A percentile compares a stretch with the other conserved stretches of the same genome.
Conservation (phyloP, 1,140 invertebrate species). For the Temnothorax nylanderi region DNA sequence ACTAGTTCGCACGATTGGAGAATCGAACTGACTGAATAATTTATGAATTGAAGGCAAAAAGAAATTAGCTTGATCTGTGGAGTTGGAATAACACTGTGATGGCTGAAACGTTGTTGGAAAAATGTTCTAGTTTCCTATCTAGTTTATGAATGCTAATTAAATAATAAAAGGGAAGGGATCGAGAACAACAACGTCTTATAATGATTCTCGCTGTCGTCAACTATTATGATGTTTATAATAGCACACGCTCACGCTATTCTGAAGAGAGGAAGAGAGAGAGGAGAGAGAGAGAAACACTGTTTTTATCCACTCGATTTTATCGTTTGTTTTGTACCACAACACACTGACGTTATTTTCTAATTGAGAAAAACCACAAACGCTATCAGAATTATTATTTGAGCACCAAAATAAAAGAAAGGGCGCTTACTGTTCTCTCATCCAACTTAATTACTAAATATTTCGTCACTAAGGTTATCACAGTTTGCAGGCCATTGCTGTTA, state of each 20-base stretch:
- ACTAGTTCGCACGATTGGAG: slow-evolving; percentile 13
- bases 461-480: neutral
- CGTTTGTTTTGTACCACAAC: neutral
- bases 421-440: neutral
- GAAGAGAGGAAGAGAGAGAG: neutral
- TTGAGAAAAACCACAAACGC: neutral
- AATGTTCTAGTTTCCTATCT: neutral
- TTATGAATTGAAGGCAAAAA: slow-evolving; percentile 9
- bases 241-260: neutral
- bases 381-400: neutral
- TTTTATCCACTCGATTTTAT: neutral
- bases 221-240: neutral
- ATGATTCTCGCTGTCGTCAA: neutral
- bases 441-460: neutral
- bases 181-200: neutral
- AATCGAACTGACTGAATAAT: slow-evolving; percentile 13
- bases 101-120: neutral
- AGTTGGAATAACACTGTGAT: neutral
- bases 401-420: neutral
- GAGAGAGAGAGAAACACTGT: neutral
- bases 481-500: neutral
- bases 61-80: neutral
- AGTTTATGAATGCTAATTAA: neutral
- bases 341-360: neutral
- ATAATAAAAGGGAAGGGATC: neutral